These are phyloP conservation scores for Nineta flava DNA, from an alignment of 2,888 invertebrate species.

Conservation along the genomic window DNA sequence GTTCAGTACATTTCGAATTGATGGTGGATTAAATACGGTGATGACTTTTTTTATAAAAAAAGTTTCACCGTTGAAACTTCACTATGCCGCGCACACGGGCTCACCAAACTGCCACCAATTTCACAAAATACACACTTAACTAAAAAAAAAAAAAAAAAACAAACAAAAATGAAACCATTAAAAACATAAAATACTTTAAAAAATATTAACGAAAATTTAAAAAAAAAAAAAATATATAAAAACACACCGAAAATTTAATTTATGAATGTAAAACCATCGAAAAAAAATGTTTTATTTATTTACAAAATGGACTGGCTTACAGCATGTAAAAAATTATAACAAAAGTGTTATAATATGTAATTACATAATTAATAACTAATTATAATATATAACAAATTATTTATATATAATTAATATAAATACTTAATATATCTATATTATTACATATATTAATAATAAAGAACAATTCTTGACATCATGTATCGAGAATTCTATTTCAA, in stretches of 20 bases:
- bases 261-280: not conserved
- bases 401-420: not conserved
- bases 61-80: conserved; percentile 11
- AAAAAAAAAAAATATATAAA: conserved; percentile 4
- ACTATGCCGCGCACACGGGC: conserved; percentile 7
- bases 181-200: not conserved
- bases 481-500: too few species aligned
- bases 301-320: too few species aligned
- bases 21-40: conserved; percentile 60
- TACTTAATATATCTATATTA: conserved; percentile 8
- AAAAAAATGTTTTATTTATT: not conserved
- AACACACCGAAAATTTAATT: conserved; percentile 1
- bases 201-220: conserved; percentile 1
- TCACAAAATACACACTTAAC: conserved; percentile 4
- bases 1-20: conserved; percentile 88
- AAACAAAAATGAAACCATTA: not conserved
- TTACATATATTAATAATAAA: conserved; percentile 11
- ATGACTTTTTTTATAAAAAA: conserved; percentile 1
- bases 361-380: not conserved
- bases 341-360: too few species aligned
- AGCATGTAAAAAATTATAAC: too few species aligned
- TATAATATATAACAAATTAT: not conserved
- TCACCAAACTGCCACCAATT: conserved; percentile 6
- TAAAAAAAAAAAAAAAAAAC: conserved; percentile 3
- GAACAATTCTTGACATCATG: conserved; percentile 7